These are phyloP conservation scores for Kryptolebias ocellatus DNA, from an alignment of 2,797 vertebrate species.

Conservation along the genomic window DNA sequence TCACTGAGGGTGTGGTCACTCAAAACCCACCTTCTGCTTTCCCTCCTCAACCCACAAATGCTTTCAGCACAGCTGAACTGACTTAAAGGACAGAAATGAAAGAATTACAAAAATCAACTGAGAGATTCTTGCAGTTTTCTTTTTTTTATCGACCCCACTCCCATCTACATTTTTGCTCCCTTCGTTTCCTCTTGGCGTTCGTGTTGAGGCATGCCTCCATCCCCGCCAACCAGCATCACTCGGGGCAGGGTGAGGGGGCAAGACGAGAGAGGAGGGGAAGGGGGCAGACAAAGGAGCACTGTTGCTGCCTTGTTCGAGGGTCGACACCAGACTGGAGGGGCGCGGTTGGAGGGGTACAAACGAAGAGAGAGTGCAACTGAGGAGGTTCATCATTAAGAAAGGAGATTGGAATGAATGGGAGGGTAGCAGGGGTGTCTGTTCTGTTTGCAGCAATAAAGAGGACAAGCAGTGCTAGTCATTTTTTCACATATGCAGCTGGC, in stretches of 20 bases:
- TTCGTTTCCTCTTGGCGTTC: constrained; percentile 75
- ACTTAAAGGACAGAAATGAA: constrained; percentile 85
- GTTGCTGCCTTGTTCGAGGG: constrained; percentile 83
- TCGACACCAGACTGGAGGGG: constrained; percentile 59
- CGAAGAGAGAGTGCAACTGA: constrained; percentile 54
- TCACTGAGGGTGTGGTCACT: constrained; percentile 56
- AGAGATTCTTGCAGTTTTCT: constrained; percentile 56
- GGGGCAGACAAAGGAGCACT: constrained; percentile 91
- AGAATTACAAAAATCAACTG: constrained; percentile 73
- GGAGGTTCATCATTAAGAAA: constrained; percentile 79
- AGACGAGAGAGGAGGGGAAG: constrained; percentile 50
- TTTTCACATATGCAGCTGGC: constrained; percentile 49
- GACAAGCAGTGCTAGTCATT: constrained; percentile 70
- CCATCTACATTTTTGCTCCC: constrained; percentile 39
- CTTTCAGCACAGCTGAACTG: constrained; percentile 81
- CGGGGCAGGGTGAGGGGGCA: constrained; percentile 70
- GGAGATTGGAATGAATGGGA: constrained; percentile 84
- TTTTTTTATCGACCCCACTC: not conserved
- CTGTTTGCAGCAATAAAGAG: constrained; percentile 76
- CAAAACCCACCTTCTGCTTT: constrained; percentile 23
- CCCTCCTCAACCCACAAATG: constrained; percentile 19
- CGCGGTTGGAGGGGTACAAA: constrained; percentile 49
- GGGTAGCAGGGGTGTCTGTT: constrained; percentile 65
- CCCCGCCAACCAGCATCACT: constrained; percentile 75
- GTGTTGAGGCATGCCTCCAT: constrained; percentile 88